These are phyloP conservation scores for Merodon equestris DNA, from an alignment of 2,888 invertebrate genomes.

Conservation along the genomic window DNA sequence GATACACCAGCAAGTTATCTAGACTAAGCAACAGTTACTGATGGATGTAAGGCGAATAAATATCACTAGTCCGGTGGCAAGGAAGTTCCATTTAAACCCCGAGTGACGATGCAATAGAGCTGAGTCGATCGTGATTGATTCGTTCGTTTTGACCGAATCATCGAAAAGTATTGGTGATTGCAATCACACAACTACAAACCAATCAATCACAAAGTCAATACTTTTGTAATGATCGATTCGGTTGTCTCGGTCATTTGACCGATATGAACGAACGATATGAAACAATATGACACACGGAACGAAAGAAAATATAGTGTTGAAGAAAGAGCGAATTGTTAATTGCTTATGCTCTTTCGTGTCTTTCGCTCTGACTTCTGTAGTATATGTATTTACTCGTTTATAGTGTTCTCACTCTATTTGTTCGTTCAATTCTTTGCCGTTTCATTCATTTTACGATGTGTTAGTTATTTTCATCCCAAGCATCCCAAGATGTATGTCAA, in stretches of 20 bases:
- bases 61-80: too few relatives aligned
- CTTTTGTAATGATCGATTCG: slow-evolving; percentile 4
- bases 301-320: background rate
- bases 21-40: too few relatives aligned
- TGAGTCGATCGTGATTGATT: slow-evolving; percentile 3
- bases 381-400: too few relatives aligned
- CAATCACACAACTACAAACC: slow-evolving; percentile 9
- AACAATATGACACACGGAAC: background rate
- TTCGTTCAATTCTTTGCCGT: too few relatives aligned
- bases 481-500: too few relatives aligned
- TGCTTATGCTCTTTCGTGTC: slow-evolving; percentile 1
- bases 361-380: background rate
- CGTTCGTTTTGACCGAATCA: slow-evolving; percentile 7
- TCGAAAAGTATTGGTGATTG: slow-evolving; percentile 6
- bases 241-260: background rate
- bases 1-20: too few relatives aligned
- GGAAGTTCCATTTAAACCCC: too few relatives aligned
- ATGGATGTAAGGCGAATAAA: too few relatives aligned
- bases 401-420: too few relatives aligned
- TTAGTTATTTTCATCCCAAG: too few relatives aligned
- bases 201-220: slow-evolving; percentile 7
- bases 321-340: slow-evolving; percentile 2
- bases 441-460: too few relatives aligned
- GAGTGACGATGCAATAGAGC: too few relatives aligned
- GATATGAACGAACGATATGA: background rate